phyloP scores from a whole-genome alignment of 2,888 invertebrate species.

The Ecliptopera silaceata region DNA sequence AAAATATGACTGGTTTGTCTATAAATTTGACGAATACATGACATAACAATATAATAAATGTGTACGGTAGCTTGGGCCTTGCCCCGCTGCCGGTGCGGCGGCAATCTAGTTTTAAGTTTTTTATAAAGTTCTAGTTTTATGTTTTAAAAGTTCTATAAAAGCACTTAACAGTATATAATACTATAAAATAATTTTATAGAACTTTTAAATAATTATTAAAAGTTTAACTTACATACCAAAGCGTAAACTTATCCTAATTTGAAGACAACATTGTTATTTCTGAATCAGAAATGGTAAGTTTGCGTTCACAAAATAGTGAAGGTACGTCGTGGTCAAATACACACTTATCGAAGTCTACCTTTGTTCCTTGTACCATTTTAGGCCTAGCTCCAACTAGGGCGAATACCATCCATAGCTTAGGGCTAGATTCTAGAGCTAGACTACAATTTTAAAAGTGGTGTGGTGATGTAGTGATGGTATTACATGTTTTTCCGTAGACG shows the following conservation, averaged over 20 bases:
- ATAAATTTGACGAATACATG: too few species aligned
- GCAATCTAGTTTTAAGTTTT: too few species aligned
- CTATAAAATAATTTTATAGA: too few species aligned
- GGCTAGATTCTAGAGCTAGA: slow-evolving; percentile 12
- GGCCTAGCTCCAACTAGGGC: slow-evolving; percentile 20
- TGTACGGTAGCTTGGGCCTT: too few species aligned
- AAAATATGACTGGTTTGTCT: too few species aligned
- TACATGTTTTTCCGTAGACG: neutral
- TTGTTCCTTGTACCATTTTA: slow-evolving; percentile 26
- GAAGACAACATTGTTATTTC: slow-evolving; percentile 17
- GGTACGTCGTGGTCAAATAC: slow-evolving; percentile 16
- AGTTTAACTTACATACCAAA: neutral
- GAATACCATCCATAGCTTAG: slow-evolving; percentile 12
- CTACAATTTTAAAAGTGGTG: slow-evolving; percentile 7
- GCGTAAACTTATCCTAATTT: neutral
- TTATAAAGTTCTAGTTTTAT: too few species aligned
- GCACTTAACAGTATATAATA: too few species aligned
- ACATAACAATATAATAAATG: too few species aligned
- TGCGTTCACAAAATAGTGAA: slow-evolving; percentile 15
- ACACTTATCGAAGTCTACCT: slow-evolving; percentile 13
- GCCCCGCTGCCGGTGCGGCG: too few species aligned
- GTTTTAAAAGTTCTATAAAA: too few species aligned
- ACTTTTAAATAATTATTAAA: too few species aligned
- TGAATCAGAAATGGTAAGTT: slow-evolving; percentile 8
- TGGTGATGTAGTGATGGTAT: slow-evolving; percentile 2